phyloP scores from a whole-genome alignment of 2,113 vertebrate genomes.

The Cyphomyrus plagiostoma region DNA sequence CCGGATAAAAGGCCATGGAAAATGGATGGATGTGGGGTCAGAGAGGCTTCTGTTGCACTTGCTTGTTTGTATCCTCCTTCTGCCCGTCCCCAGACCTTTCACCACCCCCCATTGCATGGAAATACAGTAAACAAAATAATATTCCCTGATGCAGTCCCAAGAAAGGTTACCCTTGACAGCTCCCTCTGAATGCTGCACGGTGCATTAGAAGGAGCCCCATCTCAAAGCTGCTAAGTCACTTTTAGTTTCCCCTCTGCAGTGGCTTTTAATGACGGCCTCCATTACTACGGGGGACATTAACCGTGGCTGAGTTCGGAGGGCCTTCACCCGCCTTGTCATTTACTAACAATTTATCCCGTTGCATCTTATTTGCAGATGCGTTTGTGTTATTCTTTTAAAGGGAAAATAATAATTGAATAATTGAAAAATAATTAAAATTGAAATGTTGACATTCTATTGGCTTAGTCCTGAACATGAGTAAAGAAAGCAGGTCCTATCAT shows the following conservation, averaged over 20 bases:
- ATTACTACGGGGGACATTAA: not conserved
- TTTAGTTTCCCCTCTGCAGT: not conserved
- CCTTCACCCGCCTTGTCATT: not conserved
- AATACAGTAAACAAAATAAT: not conserved
- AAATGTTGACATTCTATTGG: not conserved
- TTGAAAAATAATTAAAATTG: not conserved
- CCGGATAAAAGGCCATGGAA: not conserved
- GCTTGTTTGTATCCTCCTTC: not conserved
- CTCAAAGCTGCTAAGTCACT: not conserved
- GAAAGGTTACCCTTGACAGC: not conserved
- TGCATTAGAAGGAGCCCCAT: not conserved
- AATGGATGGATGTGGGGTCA: not conserved
- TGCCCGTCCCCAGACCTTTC: not conserved
- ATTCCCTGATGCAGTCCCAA: not conserved
- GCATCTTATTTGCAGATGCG: not conserved
- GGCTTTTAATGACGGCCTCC: not conserved
- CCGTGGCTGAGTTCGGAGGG: not conserved
- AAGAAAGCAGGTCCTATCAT: not conserved
- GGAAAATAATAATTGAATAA: not conserved
- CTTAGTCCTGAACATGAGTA: not conserved
- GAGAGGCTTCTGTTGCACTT: not conserved
- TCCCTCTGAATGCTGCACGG: not conserved
- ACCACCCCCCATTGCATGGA: not conserved
- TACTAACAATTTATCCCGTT: not conserved
- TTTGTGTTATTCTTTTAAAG: not conserved